Conservation (phyloP, 2,888 invertebrate species). For the Caradrina clavipalpis region DNA sequence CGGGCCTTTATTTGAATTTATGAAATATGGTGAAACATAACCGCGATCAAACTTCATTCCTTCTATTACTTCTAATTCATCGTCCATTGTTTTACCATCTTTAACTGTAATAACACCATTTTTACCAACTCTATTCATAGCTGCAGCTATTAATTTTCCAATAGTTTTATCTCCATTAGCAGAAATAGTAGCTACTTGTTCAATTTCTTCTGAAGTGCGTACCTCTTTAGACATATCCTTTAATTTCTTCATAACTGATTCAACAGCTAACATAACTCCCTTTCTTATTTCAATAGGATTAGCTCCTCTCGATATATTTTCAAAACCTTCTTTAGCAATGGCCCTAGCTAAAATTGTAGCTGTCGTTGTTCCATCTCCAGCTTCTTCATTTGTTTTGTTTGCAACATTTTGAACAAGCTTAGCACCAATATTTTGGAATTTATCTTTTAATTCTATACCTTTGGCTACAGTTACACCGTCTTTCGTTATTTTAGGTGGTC, state of each 20-base stretch:
- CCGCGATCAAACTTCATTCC: conserved; percentile 99
- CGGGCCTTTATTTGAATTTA: conserved; percentile 99
- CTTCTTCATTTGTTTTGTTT: conserved; percentile 99
- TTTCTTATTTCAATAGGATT: conserved; percentile 99
- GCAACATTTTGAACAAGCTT: conserved; percentile 99
- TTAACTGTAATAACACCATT: conserved; percentile 99
- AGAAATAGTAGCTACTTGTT: conserved; percentile 99
- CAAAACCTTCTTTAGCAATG: conserved; percentile 99
- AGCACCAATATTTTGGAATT: conserved; percentile 99
- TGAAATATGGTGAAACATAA: conserved; percentile 99
- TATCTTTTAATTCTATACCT: conserved; percentile 98
- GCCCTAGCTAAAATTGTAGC: conserved; percentile 99
- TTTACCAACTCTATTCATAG: conserved; percentile 98
- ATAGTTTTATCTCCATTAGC: conserved; percentile 98
- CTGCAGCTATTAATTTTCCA: conserved; percentile 98
- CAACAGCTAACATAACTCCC: conserved; percentile 98
- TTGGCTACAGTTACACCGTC: conserved; percentile 99
- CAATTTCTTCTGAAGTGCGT: conserved; percentile 99
- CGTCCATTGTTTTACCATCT: conserved; percentile 98
- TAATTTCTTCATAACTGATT: conserved; percentile 95
- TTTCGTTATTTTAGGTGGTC: conserved; percentile 99
- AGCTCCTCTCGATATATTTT: conserved; percentile 98
- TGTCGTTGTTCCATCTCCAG: conserved; percentile 99
- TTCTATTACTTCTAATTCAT: conserved; percentile 98
- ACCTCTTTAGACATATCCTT: conserved; percentile 97